phyloP scores from a whole-genome alignment of 2,113 vertebrate species.

The Nanger granti region DNA sequence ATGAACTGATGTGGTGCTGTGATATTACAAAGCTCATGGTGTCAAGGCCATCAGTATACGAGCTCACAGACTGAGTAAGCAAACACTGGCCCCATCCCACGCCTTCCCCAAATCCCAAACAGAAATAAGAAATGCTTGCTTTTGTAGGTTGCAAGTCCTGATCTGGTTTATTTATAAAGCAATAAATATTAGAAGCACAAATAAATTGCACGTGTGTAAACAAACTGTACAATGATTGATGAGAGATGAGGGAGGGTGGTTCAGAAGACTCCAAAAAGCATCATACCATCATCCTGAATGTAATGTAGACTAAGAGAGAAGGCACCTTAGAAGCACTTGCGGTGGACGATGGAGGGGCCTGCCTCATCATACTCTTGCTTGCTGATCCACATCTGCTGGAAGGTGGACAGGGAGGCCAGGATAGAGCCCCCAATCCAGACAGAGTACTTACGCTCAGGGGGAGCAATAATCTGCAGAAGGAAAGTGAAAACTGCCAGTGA shows the following conservation, averaged over 20 bases:
- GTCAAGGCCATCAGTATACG: not conserved
- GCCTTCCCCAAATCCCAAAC: not conserved
- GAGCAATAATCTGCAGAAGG: slow-evolving; percentile 87
- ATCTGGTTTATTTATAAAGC: slow-evolving; percentile 91
- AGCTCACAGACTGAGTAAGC: not conserved
- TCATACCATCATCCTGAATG: slow-evolving; percentile 76
- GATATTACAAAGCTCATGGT: not conserved
- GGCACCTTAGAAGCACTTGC: slow-evolving; percentile 91
- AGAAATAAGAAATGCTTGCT: slow-evolving; percentile 11
- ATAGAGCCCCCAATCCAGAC: slow-evolving; percentile 89
- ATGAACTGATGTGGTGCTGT: not conserved
- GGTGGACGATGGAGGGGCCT: slow-evolving; percentile 93
- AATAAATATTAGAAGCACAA: slow-evolving; percentile 90
- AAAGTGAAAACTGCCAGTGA: slow-evolving; percentile 22
- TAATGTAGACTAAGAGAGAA: slow-evolving; percentile 49
- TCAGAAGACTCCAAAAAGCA: slow-evolving; percentile 78
- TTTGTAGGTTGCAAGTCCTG: slow-evolving; percentile 76
- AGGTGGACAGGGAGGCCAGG: slow-evolving; percentile 87
- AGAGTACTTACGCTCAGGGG: slow-evolving; percentile 88
- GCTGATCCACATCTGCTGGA: slow-evolving; percentile 98
- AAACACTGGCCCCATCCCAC: not conserved
- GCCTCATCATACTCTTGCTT: slow-evolving; percentile 95
- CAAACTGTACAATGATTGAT: slow-evolving; percentile 87
- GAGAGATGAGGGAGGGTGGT: slow-evolving; percentile 73
- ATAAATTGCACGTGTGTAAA: slow-evolving; percentile 89